Conservation (phyloP, 64 coral and sea anemone species). For the Acropora tenuis region DNA sequence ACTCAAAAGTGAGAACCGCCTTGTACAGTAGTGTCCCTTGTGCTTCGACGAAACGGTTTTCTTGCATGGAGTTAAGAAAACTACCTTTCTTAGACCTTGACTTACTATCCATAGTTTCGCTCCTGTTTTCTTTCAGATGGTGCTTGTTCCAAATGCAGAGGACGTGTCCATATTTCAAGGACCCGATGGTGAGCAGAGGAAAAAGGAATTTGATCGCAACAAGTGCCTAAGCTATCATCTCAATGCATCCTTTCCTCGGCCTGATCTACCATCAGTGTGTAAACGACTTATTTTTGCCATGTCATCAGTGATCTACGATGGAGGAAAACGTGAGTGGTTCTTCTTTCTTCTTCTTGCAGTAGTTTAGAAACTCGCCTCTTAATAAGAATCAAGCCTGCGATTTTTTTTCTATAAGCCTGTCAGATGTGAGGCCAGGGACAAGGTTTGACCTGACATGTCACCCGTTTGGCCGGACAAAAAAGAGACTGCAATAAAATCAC, state of each 20-base stretch:
- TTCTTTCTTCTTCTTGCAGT: neutral
- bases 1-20: neutral
- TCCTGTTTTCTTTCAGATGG: constrained; percentile 48
- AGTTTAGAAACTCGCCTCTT: no score
- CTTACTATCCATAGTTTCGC: neutral
- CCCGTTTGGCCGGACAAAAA: no score
- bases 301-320: constrained; percentile 89
- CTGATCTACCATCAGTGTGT: constrained; percentile 64
- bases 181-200: constrained; percentile 50
- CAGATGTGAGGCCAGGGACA: no score
- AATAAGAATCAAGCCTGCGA: no score
- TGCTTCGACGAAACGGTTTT: no score
- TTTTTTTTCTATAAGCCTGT: no score
- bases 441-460: no score
- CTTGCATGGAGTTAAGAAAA: no score
- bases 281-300: constrained; percentile 77
- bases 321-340: constrained; percentile 70
- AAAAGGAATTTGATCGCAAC: constrained; percentile 40
- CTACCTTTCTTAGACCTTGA: no score
- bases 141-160: constrained; percentile 60
- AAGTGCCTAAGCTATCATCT: constrained; percentile 63
- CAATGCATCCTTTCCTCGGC: constrained; percentile 33
- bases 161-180: constrained; percentile 77
- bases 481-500: no score
- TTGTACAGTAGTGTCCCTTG: neutral